Conservation (phyloP, 2,113 vertebrate genomes). For the Myrmecobius fasciatus region DNA sequence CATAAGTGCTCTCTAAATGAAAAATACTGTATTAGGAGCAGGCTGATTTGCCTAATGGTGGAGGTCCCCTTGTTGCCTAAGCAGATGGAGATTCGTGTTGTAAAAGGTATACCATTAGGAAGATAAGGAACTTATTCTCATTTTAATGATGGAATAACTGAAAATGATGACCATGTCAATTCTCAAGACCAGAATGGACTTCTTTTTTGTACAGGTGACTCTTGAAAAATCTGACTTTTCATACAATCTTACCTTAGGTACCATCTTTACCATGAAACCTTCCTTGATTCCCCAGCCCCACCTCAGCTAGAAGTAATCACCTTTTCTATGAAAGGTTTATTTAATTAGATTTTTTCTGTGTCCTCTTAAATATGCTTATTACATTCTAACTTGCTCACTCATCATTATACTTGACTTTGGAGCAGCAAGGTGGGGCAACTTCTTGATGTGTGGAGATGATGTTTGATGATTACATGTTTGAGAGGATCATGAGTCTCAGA, state of each 20-base stretch:
- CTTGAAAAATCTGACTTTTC: not conserved
- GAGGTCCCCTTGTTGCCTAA: not conserved
- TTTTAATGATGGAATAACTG: not conserved
- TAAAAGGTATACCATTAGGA: not conserved
- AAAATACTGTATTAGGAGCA: not conserved
- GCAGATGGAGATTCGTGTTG: not conserved
- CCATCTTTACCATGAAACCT: not conserved
- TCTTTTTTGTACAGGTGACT: not conserved
- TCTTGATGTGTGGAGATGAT: not conserved
- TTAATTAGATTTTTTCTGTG: not conserved
- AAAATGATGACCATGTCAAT: not conserved
- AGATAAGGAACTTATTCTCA: not conserved
- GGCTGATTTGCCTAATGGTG: not conserved
- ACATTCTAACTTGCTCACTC: not conserved
- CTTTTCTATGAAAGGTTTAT: not conserved
- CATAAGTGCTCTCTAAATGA: not conserved
- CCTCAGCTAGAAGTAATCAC: not conserved
- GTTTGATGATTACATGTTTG: not conserved
- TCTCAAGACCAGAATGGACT: not conserved
- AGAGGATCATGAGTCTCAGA: conserved; percentile 17
- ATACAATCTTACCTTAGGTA: not conserved
- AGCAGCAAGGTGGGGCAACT: not conserved
- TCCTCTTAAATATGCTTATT: not conserved
- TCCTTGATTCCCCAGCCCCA: no score
- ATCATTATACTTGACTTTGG: not conserved